These are phyloP conservation scores for Wiebesia pumilae DNA, from an alignment of 1,140 invertebrate genomes.

Conservation along the genomic window DNA sequence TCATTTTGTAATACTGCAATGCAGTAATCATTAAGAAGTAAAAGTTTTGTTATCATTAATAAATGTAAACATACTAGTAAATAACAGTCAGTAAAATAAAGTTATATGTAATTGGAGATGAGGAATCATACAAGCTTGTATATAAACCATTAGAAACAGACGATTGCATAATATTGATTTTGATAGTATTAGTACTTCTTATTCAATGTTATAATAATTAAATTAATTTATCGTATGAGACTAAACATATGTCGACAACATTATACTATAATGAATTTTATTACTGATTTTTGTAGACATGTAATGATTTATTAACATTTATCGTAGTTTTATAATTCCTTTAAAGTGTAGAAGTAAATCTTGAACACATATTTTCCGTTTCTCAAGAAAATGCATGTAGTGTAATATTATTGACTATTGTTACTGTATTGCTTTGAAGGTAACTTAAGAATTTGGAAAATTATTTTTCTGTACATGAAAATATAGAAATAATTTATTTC, in stretches of 20 bases:
- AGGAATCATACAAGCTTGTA: neutral
- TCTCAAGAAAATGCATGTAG: neutral
- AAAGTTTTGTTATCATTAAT: constrained; percentile 15
- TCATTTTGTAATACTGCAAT: neutral
- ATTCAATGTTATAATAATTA: constrained; percentile 26
- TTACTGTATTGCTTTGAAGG: neutral
- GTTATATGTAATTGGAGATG: constrained; percentile 13
- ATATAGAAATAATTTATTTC: too few species aligned
- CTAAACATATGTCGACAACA: constrained; percentile 15
- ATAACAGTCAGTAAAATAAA: constrained; percentile 6
- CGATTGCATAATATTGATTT: constrained; percentile 6
- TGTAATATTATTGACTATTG: neutral
- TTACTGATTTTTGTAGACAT: constrained; percentile 13
- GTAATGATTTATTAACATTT: constrained; percentile 16
- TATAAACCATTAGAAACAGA: constrained; percentile 12
- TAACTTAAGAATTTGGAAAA: neutral
- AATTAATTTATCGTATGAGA: constrained; percentile 5
- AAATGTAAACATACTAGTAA: constrained; percentile 26
- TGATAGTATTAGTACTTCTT: neutral
- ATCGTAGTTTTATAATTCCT: constrained; percentile 10
- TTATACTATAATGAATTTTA: constrained; percentile 21
- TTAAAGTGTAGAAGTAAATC: neutral
- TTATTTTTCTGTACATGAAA: neutral
- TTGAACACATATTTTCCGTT: neutral
- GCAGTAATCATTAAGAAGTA: neutral